phyloP scores from a whole-genome alignment of 2,888 invertebrate species.

The Agrilus biguttatus region DNA sequence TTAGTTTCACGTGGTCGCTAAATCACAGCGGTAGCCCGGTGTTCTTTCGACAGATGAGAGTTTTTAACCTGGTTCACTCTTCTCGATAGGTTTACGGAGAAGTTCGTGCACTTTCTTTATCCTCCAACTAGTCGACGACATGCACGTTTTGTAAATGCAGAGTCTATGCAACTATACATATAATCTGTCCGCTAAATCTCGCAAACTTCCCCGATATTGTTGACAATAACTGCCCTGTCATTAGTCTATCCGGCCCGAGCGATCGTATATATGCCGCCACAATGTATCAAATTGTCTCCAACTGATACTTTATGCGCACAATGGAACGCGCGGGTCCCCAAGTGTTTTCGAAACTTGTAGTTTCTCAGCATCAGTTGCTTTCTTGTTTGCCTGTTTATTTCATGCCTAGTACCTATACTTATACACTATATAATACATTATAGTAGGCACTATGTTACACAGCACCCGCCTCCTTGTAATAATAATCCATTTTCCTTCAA shows the following conservation, averaged over 20 bases:
- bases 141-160: no score
- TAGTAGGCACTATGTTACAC: neutral
- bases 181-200: slow-evolving; percentile 9
- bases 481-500: no score
- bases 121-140: no score
- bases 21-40: no score
- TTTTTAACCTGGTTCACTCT: no score
- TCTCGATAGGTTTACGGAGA: no score
- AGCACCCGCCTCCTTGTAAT: neutral
- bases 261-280: neutral
- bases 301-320: slow-evolving; percentile 14
- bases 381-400: slow-evolving; percentile 1
- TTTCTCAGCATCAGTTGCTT: neutral
- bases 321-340: slow-evolving; percentile 7
- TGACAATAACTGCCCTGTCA: slow-evolving; percentile 10
- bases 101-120: no score
- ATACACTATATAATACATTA: neutral
- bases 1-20: no score
- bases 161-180: no score
- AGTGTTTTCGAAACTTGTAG: slow-evolving; percentile 9
- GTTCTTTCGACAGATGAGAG: no score
- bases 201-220: slow-evolving; percentile 10
- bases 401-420: neutral
- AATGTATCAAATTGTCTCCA: slow-evolving; percentile 10
- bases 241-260: slow-evolving; percentile 9